Base-by-base conservation (phyloP, 2,888 invertebrate species). In the Drosophila fungiperda region DNA sequence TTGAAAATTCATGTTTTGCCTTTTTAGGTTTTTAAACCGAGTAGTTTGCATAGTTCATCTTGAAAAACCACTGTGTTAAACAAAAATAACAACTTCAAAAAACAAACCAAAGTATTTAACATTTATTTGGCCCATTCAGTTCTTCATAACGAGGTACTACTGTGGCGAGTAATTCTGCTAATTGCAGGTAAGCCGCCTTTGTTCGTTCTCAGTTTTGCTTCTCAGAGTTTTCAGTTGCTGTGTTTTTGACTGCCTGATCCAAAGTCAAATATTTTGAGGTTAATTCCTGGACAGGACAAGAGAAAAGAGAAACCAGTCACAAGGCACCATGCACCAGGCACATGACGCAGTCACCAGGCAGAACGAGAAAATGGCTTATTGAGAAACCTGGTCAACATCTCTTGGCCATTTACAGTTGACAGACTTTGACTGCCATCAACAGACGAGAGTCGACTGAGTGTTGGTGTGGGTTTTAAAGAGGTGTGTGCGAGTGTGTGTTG, bases 331-430 rank as follows among this genome's bases (percentile, higher is more conserved):
- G 45, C 45, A 54, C 52, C 12, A 7, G 15, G 2, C 52, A 33
- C 6, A 52, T 52, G 29, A 40, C n/a, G 29, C 20, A 42, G 23
- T 12, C 40, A n/a, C 1, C 17, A 12, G 38, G 7, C 40, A 9
- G 40, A 4, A 38, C 8, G 17, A 29, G 20, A 11, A 38, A 20
- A 15, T 15, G n/a, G 58, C 63, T 42, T 23, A 23, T 38, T 69
- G 42, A 59, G 61, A 57, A 45, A 42, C 40, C 42, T 58, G 45
- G 50, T 38, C 70, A 53, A 67, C 74, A 69, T 55, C 81, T 64
- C 72, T 80, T 67, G 15, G 45, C 80, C 80, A 80, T 76, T 80
- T 70, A 63, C 72, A 73, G 78, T 70, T 80, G 84, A 82, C 84
- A 87, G 62, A 66, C 80, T 68, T 50, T 57, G 59, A 67, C 54